A percentile compares a stretch with the other conserved stretches of the same genome.
These are phyloP conservation scores for Scotopteryx bipunctaria DNA, from an alignment of 2,888 invertebrate genomes.

Conservation along the genomic window DNA sequence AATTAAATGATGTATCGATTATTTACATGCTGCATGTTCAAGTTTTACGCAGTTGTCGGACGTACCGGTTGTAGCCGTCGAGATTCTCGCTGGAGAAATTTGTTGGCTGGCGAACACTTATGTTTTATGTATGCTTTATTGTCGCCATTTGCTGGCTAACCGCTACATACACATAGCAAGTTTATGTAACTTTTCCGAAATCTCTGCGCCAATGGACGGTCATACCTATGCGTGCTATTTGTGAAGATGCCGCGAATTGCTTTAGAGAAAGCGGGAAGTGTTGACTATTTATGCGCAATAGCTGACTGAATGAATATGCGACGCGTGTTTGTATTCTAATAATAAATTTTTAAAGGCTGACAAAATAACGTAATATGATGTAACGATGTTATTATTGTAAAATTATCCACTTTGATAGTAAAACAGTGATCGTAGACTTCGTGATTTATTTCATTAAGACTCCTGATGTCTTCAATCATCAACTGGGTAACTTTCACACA, in stretches of 20 bases:
- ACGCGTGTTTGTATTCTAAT: slow-evolving; percentile 33
- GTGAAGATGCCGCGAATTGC: slow-evolving; percentile 34
- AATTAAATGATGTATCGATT: too few species aligned
- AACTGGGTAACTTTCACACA: too few species aligned
- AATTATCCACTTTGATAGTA: background rate
- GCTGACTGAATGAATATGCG: slow-evolving; percentile 32
- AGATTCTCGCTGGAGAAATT: slow-evolving; percentile 75
- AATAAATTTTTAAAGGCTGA: slow-evolving; percentile 22
- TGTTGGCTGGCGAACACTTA: slow-evolving; percentile 54
- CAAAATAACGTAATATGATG: slow-evolving; percentile 24
- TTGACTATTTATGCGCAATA: slow-evolving; percentile 33
- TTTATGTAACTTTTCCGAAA: slow-evolving; percentile 42
- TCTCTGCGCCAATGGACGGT: slow-evolving; percentile 17
- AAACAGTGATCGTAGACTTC: too few species aligned
- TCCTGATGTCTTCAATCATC: too few species aligned
- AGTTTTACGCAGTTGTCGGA: slow-evolving; percentile 28
- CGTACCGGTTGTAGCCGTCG: slow-evolving; percentile 49
- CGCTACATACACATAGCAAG: slow-evolving; percentile 36
- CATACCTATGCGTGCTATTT: slow-evolving; percentile 34
- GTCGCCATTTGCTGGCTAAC: slow-evolving; percentile 41
- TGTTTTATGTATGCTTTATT: slow-evolving; percentile 70
- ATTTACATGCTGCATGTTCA: too few species aligned
- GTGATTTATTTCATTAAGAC: too few species aligned
- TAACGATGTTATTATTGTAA: slow-evolving; percentile 3
- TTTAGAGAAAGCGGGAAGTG: slow-evolving; percentile 41